A percentile compares a stretch with the other conserved stretches of the same genome.
phyloP scores from a whole-genome alignment of 64 coral and sea anemone genomes.

The Porites lutea region DNA sequence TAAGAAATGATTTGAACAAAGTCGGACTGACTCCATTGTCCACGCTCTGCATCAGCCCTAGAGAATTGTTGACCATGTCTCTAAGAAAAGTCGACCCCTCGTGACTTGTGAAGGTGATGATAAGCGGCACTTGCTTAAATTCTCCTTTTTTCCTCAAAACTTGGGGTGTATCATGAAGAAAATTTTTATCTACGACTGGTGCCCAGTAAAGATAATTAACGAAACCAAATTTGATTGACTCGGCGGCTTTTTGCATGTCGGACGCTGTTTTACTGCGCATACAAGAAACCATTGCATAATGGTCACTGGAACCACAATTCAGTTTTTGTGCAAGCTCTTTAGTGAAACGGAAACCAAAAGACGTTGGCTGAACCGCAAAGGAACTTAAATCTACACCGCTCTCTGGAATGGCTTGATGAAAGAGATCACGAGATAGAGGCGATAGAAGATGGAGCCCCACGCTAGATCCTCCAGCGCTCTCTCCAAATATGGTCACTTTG shows the following conservation, averaged over 20 bases:
- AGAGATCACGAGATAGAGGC: background rate
- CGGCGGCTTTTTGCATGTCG: background rate
- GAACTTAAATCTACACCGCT: no score
- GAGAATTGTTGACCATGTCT: background rate
- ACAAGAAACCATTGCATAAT: no score
- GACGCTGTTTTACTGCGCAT: no score
- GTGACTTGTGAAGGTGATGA: slow-evolving; percentile 55
- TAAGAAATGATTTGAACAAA: background rate
- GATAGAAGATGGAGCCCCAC: no score
- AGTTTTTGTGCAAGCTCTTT: no score
- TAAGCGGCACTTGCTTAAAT: slow-evolving; percentile 48
- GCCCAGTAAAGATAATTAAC: slow-evolving; percentile 34
- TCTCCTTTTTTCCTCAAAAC: slow-evolving; percentile 43
- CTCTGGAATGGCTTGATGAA: no score
- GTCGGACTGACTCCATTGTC: background rate
- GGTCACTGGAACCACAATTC: no score
- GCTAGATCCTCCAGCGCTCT: no score
- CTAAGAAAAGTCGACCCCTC: slow-evolving; percentile 11
- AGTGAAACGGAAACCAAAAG: no score
- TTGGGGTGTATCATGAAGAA: slow-evolving; percentile 57
- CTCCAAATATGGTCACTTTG: no score
- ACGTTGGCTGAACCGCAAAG: no score
- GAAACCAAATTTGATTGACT: background rate
- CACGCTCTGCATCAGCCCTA: background rate
- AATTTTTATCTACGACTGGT: slow-evolving; percentile 65